phyloP scores from a whole-genome alignment of 2,797 vertebrate genomes.

The Sebastes baramenuke region DNA sequence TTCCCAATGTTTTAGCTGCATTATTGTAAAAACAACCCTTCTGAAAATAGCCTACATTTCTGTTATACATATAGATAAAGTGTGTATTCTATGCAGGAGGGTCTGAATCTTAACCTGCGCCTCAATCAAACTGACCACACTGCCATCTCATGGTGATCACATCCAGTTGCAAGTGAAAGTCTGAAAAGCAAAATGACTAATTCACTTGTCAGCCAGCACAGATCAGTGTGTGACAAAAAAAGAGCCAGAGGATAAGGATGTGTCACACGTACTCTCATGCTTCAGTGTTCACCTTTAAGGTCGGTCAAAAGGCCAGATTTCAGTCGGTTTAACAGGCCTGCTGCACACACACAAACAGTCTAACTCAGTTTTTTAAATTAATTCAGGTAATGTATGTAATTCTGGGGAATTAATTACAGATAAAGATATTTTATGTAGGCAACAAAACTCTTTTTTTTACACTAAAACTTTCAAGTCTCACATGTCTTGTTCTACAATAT shows the following conservation, averaged over 20 bases:
- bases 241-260: background rate
- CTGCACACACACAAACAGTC: background rate
- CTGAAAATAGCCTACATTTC: background rate
- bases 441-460: background rate
- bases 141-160: slow-evolving; percentile 67
- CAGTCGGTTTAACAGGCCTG: background rate
- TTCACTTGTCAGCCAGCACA: slow-evolving; percentile 2
- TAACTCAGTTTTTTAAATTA: background rate
- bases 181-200: slow-evolving; percentile 10
- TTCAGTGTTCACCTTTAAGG: slow-evolving; percentile 10
- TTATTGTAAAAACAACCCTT: background rate
- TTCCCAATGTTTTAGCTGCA: background rate
- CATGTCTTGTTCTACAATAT: background rate
- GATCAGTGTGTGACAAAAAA: slow-evolving; percentile 6
- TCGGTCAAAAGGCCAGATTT: background rate
- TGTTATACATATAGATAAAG: background rate
- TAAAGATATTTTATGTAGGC: background rate
- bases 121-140: slow-evolving; percentile 51
- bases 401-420: background rate
- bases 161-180: slow-evolving; percentile 32
- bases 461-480: background rate
- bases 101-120: background rate
- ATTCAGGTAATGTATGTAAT: background rate
- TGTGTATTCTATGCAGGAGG: background rate
- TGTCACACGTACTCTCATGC: background rate